phyloP scores from a whole-genome alignment of 2,888 invertebrate species.

The Caenorhabditis virilis region DNA sequence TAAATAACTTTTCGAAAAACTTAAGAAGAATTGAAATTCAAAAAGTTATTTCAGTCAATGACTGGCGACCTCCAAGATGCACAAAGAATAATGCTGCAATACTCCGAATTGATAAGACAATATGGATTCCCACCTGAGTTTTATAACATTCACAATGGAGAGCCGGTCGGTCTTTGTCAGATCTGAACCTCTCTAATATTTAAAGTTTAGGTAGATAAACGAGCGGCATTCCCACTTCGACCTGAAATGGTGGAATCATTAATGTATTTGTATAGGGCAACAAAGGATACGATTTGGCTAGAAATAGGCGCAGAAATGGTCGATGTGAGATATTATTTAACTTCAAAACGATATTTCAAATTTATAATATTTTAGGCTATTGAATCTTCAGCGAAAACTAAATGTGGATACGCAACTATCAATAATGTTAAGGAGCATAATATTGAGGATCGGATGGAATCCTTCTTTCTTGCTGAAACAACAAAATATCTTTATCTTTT shows the following conservation, averaged over 20 bases:
- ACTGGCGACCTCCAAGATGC: slow-evolving; percentile 86
- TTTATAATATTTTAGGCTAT: slow-evolving; percentile 75
- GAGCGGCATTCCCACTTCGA: slow-evolving; percentile 89
- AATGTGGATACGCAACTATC: slow-evolving; percentile 96
- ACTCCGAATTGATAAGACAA: slow-evolving; percentile 93
- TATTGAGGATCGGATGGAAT: slow-evolving; percentile 98
- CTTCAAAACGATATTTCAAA: background rate
- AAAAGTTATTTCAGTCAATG: slow-evolving; percentile 69
- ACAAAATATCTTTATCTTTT: slow-evolving; percentile 95
- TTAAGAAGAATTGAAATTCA: background rate
- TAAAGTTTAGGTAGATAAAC: slow-evolving; percentile 71
- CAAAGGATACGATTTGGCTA: slow-evolving; percentile 87
- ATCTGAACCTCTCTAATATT: background rate
- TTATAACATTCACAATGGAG: slow-evolving; percentile 82
- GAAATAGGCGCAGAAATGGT: slow-evolving; percentile 92
- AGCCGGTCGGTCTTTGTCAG: slow-evolving; percentile 55
- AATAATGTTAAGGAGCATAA: slow-evolving; percentile 90
- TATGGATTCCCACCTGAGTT: slow-evolving; percentile 98
- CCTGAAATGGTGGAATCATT: slow-evolving; percentile 95
- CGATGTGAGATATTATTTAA: slow-evolving; percentile 70
- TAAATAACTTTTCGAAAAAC: too few species aligned
- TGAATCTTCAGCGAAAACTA: slow-evolving; percentile 87
- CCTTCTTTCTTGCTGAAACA: slow-evolving; percentile 96
- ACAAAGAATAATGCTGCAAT: slow-evolving; percentile 85
- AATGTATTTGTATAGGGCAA: slow-evolving; percentile 87